These are phyloP conservation scores for Crossocerus cetratus DNA, from an alignment of 2,888 invertebrate species.

Conservation along the genomic window DNA sequence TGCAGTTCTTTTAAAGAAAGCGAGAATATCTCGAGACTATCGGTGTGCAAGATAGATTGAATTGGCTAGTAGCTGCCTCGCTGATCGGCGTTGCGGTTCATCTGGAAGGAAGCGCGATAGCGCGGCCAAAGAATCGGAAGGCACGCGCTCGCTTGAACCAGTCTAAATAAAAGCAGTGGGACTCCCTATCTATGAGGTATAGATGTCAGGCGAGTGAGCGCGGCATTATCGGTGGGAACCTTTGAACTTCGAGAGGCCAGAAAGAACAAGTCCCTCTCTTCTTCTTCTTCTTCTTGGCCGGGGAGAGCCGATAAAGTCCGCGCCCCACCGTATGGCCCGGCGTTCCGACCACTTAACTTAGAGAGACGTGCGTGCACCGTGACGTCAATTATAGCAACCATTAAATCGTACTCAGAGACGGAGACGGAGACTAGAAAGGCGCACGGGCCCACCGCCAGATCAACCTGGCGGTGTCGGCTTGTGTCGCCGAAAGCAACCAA, in stretches of 20 bases:
- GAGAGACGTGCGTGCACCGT: slow-evolving; percentile 38
- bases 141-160: slow-evolving; percentile 28
- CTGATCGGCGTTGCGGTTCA: not conserved
- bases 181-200: slow-evolving; percentile 43
- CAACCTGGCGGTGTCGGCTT: slow-evolving; percentile 27
- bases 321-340: slow-evolving; percentile 6
- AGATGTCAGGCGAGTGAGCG: slow-evolving; percentile 42
- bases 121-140: slow-evolving; percentile 30
- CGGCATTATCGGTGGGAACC: slow-evolving; percentile 53
- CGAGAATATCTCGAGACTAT: no score
- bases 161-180: slow-evolving; percentile 41
- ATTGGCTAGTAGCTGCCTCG: no score
- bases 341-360: slow-evolving; percentile 44
- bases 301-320: slow-evolving; percentile 32
- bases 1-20: no score
- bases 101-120: slow-evolving; percentile 39
- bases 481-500: slow-evolving; percentile 9
- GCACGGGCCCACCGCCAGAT: slow-evolving; percentile 2
- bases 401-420: slow-evolving; percentile 31
- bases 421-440: slow-evolving; percentile 20
- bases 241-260: slow-evolving; percentile 59
- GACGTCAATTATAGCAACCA: slow-evolving; percentile 42
- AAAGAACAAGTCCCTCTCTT: slow-evolving; percentile 45
- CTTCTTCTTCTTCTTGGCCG: slow-evolving; percentile 13
- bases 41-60: no score